Evolutionary conservation across 1,140 invertebrate genomes (phyloP).

Genomic region (Maconellicoccus hirsutus): DNA sequence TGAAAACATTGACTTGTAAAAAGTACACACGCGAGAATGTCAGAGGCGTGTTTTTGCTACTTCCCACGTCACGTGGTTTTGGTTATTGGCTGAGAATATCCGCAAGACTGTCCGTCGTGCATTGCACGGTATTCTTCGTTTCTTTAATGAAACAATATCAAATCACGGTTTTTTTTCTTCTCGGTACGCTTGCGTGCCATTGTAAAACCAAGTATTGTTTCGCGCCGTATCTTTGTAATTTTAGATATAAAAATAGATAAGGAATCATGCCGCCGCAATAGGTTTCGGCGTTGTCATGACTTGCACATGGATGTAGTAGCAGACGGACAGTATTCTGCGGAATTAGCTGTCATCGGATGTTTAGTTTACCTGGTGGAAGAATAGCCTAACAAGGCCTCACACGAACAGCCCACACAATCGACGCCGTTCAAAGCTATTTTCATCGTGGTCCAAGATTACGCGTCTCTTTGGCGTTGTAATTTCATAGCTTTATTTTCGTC

Average conservation of each 20-base stretch:
- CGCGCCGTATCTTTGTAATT: too few species aligned
- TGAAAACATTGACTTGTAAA: not conserved
- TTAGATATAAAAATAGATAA: not conserved
- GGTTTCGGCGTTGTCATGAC: conserved; percentile 12
- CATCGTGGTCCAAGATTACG: not conserved
- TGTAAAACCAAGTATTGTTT: too few species aligned
- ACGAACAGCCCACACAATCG: conserved; percentile 17
- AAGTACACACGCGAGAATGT: too few species aligned
- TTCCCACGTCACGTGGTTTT: too few species aligned
- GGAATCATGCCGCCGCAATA: not conserved
- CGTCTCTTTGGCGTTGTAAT: not conserved
- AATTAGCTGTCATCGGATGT: conserved; percentile 20
- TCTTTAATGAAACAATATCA: too few species aligned
- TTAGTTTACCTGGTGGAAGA: conserved; percentile 15
- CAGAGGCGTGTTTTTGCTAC: too few species aligned
- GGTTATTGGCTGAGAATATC: too few species aligned
- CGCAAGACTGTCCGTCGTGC: too few species aligned
- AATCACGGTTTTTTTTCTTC: too few species aligned
- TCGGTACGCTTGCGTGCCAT: too few species aligned
- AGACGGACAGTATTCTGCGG: not conserved
- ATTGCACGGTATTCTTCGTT: too few species aligned
- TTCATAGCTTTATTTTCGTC: too few species aligned
- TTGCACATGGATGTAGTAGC: not conserved
- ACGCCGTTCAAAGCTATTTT: not conserved
- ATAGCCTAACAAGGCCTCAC: conserved; percentile 21